Evolutionary conservation across 2,888 invertebrate genomes (phyloP).

Genomic region (Oasisia sp.): DNA sequence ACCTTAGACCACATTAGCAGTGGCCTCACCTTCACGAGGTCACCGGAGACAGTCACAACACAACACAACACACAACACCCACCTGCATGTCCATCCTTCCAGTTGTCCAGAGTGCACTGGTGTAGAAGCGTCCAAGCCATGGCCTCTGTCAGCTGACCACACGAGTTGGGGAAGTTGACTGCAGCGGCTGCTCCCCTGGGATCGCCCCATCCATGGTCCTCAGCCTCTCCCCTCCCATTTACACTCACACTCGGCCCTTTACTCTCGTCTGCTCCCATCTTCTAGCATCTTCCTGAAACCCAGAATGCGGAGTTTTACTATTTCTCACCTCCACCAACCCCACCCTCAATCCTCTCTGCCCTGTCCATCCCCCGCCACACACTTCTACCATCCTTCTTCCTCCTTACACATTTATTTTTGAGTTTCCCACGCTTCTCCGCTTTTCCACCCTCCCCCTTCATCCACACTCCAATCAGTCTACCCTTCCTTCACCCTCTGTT

Average conservation of each 20-base stretch:
- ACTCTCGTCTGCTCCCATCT: slow-evolving; percentile 63
- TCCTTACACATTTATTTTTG: not conserved
- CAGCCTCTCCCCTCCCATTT: slow-evolving; percentile 19
- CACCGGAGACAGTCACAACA: not conserved
- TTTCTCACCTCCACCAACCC: no score
- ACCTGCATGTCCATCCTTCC: slow-evolving; percentile 64
- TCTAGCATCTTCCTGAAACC: slow-evolving; percentile 13
- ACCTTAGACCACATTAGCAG: not conserved
- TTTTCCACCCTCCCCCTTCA: no score
- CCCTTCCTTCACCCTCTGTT: no score
- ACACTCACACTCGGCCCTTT: slow-evolving; percentile 42
- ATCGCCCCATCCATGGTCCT: slow-evolving; percentile 28
- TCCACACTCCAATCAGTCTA: no score
- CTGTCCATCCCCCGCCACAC: no score
- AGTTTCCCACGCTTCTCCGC: no score
- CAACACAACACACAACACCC: not conserved
- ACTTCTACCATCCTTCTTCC: no score
- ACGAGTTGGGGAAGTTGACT: slow-evolving; percentile 52
- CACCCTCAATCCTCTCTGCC: no score
- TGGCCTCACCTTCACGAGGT: not conserved
- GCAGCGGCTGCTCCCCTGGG: slow-evolving; percentile 33
- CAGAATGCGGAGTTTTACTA: not conserved
- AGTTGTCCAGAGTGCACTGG: slow-evolving; percentile 62
- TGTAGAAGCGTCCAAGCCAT: slow-evolving; percentile 62
- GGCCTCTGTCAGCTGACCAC: slow-evolving; percentile 56